Evolutionary conservation across 2,888 invertebrate genomes (phyloP).

Genomic region (Dicyrtomina minuta): DNA sequence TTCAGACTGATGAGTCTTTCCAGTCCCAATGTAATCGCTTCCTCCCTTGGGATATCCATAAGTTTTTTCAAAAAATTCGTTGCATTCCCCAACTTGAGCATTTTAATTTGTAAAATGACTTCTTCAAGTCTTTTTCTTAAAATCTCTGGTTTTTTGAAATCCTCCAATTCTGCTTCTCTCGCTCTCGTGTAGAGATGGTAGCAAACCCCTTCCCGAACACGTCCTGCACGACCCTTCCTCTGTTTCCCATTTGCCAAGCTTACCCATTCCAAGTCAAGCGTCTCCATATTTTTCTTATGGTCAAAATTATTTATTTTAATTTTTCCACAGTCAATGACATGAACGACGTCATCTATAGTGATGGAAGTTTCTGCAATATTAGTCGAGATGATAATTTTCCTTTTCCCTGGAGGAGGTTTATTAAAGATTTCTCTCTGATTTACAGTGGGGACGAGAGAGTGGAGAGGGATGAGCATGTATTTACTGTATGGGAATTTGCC

Average conservation of each 20-base stretch:
- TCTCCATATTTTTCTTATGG: conserved; percentile 70
- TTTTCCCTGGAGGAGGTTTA: conserved; percentile 65
- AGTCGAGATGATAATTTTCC: conserved; percentile 87
- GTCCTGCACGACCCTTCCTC: conserved; percentile 69
- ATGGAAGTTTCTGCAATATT: conserved; percentile 95
- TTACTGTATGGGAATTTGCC: conserved; percentile 55
- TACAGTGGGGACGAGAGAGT: conserved; percentile 81
- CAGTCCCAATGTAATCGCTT: conserved; percentile 67
- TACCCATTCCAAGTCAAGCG: conserved; percentile 75
- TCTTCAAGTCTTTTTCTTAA: conserved; percentile 77
- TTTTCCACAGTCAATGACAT: conserved; percentile 83
- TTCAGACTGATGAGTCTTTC: conserved; percentile 63
- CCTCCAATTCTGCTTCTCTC: conserved; percentile 65
- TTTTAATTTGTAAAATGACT: conserved; percentile 78
- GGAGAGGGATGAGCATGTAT: conserved; percentile 73
- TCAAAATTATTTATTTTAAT: conserved; percentile 78
- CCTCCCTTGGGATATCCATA: conserved; percentile 72
- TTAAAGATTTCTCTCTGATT: conserved; percentile 79
- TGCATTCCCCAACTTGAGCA: conserved; percentile 70
- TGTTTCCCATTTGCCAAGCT: conserved; percentile 84
- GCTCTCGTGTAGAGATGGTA: conserved; percentile 76
- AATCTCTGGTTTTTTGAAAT: conserved; percentile 79
- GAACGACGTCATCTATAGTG: conserved; percentile 92
- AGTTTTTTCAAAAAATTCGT: conserved; percentile 68
- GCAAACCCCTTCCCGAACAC: conserved; percentile 83